Evolutionary conservation across 1,140 invertebrate genomes (phyloP), one percentile per base, ranked within the genome.

Genomic region (Apis florea): DNA sequence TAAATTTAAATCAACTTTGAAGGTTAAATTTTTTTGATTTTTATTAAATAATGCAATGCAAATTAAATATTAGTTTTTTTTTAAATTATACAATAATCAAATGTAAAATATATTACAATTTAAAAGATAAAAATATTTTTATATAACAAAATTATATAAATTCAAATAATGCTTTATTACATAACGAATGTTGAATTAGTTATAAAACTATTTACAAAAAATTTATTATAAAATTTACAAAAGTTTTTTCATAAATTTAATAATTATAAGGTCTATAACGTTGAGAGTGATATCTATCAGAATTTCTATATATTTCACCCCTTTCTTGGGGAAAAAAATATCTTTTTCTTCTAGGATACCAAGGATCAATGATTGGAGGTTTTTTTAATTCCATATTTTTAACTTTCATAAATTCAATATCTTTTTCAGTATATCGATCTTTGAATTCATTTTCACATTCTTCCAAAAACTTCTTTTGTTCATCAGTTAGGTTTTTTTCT

Each of bases 351-450:
- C 90, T 91, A 49, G 83, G 89, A 47, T 89, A 86, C 94, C 94
- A 95, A n/a, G 94, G 94, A 73, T 94, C 92, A 8, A 95, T 83
- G 17, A 95, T 92, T 13, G 95, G 95, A 21, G 95, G 95, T 21
- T 90, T 90, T 19, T 85, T 85, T 21, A 85, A n/a, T 6, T 90
- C 84, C 51, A 89, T 83, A 17, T 85, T 83, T 69, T 93, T 93
- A 6, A 94, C 88, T 58, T 92, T 91, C 84, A 93, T 90, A 83
- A 94, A 95, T 51, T 94, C 93, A 49, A 73, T 79, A 88, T 95
- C 95, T 6, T 93, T 89, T 19, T 95, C 93, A 40, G 95, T 95
- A 71, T 93, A 95, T 69, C 95, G 94, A 80, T 91, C 81, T 47
- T 89, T 87, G 82, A 95, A 95, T 85, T 95, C 94, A 26, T 92